These are phyloP conservation scores for Lasius platythorax DNA, from an alignment of 2,888 invertebrate genomes.

Conservation along the genomic window DNA sequence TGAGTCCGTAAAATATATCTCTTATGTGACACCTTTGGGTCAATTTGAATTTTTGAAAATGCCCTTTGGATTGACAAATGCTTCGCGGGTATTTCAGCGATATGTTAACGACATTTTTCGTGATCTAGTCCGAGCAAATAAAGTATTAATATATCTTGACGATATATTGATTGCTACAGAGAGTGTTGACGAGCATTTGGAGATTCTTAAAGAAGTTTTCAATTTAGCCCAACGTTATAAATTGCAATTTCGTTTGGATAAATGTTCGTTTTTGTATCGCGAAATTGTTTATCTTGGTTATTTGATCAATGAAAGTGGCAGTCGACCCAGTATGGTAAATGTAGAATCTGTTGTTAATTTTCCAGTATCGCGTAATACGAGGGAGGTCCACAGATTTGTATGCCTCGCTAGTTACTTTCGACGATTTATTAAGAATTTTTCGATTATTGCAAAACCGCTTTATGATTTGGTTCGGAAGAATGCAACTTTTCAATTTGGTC, in stretches of 20 bases:
- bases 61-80: slow-evolving; percentile 38
- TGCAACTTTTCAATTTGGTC: not conserved
- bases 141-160: slow-evolving; percentile 15
- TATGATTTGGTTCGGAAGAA: slow-evolving; percentile 26
- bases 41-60: not conserved
- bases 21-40: not conserved
- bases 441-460: not conserved
- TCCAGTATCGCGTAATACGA: not conserved
- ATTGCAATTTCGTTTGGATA: not conserved
- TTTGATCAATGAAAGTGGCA: not conserved
- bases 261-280: not conserved
- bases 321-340: not conserved
- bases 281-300: slow-evolving; percentile 46
- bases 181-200: not conserved
- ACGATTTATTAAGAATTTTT: slow-evolving; percentile 7
- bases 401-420: slow-evolving; percentile 19
- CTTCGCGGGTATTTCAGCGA: slow-evolving; percentile 25
- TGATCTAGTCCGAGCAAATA: slow-evolving; percentile 27
- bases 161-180: not conserved
- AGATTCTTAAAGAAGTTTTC: not conserved
- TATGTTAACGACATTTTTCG: slow-evolving; percentile 22
- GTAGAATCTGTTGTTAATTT: slow-evolving; percentile 11
- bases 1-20: not conserved
- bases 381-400: slow-evolving; percentile 26
- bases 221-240: not conserved